Base-by-base conservation (phyloP, 1,140 invertebrate species). In the Diorhabda sublineata region DNA sequence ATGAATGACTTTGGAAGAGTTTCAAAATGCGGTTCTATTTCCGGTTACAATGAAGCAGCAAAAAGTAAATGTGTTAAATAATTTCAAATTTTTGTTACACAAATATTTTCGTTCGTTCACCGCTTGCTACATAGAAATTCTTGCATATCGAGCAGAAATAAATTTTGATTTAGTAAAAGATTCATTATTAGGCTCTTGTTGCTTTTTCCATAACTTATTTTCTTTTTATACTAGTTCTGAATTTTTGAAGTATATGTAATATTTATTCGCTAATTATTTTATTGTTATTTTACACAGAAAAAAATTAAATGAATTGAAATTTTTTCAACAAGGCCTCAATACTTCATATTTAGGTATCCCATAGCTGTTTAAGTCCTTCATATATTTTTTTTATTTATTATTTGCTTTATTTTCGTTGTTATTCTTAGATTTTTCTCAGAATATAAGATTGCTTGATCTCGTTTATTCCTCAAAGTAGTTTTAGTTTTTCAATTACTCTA, bases 1-100 rank as follows among this genome's bases (percentile, higher is more conserved):
- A 90, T 91, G 89, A 88, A 84, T 47, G 75, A 78, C n/a, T 83
- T 78, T 69, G 88, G 88, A 8, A 79, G 88, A 66, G 81, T 90
- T 41, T 82, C 88, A 4, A 82, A 89, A 2, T 90, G 88, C 75
- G 88, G 88, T 26, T 84, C 85, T 8, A 88, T 89, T 74, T 87
- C 87, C 45, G 57, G 58, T 64, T 72, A 64, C 45, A 64, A 64
- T 7, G 63, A 64, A 26, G 26, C 26, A 26, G 26, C 26, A 26
- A 26, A 26, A 26, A 26, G 26, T 26, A 26, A 26, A 26, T 26
- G 26, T 26, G 26, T 26, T 26, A 26, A 26, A 26, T 26, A 26
- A 26, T 26, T 26, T 26, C 26, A 26, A 26, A 26, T 26, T 26
- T 26, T 26, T 26, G 26, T 26, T 26, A 26, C 26, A 26, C 26